Base-by-base conservation (phyloP, 1,140 invertebrate genomes). In the Polypedilum vanderplanki region DNA sequence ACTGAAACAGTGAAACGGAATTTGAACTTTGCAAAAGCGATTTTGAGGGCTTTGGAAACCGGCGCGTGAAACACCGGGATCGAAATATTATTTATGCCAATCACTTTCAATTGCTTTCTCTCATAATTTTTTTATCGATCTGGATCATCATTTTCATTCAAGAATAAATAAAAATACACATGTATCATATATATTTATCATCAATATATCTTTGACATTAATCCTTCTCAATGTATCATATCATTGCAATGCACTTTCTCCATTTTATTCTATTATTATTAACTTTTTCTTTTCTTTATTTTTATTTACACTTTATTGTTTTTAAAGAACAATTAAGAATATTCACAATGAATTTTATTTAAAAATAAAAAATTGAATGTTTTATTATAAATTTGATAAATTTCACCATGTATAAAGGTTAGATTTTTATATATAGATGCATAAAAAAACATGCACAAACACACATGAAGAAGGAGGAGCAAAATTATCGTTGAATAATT, bases 1-100 rank as follows among this genome's bases (percentile, higher is more conserved):
- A 83, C 81, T 83, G 81, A 80, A 77, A 73, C 40, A 76, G 75
- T 78, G 75, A 76, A 74, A 78, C 76, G 75, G 76, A 78, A 77
- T 77, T 77, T 73, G 70, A 76, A 75, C 70, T 77, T 77, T 57
- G 46, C 46, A 75, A 73, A 77, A 75, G 65, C 74, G 75, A 77
- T 75, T 73, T 46, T 74, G 15, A 1, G 65, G 17, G 65, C 17
- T 20, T 20, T 20, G 3, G 65, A 18, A 9, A 22, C 17, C 65
- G 20, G 1, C 10, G 5, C 10, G 20, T 70, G 65, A 22, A 70
- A 70, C 20, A 70, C 18, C 18, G 17, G 20, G 65, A 22, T 18
- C 15, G 5, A 33, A 57, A 57, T 57, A 57, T 2, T 15, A 57
- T n/a, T 57, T 57, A n/a, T n/a, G 46, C 46, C 46, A 57, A 57